Evolutionary conservation across 2,113 vertebrate genomes (phyloP), one percentile per base, ranked within the genome.

Genomic region (Psittacula cyanocephala): DNA sequence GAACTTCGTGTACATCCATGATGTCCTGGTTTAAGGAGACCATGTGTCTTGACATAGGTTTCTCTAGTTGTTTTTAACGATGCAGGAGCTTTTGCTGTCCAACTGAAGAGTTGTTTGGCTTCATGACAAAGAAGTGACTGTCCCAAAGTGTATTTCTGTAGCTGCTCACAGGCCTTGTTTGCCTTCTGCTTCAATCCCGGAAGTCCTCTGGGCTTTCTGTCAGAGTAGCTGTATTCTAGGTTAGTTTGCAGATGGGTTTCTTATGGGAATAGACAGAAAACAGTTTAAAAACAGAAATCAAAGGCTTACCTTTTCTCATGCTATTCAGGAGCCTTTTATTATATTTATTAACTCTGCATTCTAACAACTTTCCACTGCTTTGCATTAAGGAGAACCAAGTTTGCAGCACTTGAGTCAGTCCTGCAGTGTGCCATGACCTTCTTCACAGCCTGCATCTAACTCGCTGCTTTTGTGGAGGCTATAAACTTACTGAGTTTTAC

Each of bases 171-270:
- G 57, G 10, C 31, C 1, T 0, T 46, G 28, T 88, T 78, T 59
- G 33, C 27, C 43, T 86, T 35, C 11, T 6, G 9, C 35, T 74
- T 88, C 71, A 86, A 9, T 83, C 63, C 49, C 63, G 52, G 11
- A 84, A 91, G 33, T 76, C 57, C 1, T 1, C 59, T 53, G 74
- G 74, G 22, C 44, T 88, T 57, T 77, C 75, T 86, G 81, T 39
- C 89, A 78, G 81, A 65, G 67, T 19, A 39, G 31, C 44, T 0
- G 0, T 80, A 15, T 37, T 70, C 60, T 67, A 67, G 59, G 55
- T 77, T 80, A 50, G 81, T 90, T 75, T 94, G 76, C 79, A 96
- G 85, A 46, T 94, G 76, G 47, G 33, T 74, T 81, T 91, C 89
- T 83, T 83, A 35, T 6, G 55, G 71, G 64, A 89, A 79, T 87